These are phyloP conservation scores for Microcebus lehilahytsara DNA, from an alignment of 2,113 vertebrate genomes.

Conservation along the genomic window DNA sequence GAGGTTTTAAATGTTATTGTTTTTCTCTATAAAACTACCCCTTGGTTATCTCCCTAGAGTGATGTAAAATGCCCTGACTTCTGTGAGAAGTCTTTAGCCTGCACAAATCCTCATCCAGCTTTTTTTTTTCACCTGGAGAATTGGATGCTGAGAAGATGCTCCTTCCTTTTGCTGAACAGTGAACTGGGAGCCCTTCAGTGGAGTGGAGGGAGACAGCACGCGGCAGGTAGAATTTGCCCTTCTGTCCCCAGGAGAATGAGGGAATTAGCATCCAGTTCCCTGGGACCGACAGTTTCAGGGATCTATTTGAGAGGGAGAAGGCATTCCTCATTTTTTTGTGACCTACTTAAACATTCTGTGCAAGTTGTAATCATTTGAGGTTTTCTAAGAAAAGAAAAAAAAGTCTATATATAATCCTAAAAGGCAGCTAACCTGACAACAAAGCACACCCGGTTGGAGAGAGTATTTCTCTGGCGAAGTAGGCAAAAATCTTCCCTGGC, in stretches of 20 bases:
- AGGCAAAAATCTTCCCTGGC: not conserved
- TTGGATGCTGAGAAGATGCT: slow-evolving; percentile 48
- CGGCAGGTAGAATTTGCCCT: not conserved
- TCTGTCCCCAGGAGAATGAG: not conserved
- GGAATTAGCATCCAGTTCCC: not conserved
- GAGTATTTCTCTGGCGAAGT: slow-evolving; percentile 18
- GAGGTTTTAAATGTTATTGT: slow-evolving; percentile 8
- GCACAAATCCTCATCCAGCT: not conserved
- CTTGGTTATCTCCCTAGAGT: slow-evolving; percentile 11
- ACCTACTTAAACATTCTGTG: slow-evolving; percentile 49
- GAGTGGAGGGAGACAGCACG: not conserved
- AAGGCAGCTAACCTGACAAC: slow-evolving; percentile 46
- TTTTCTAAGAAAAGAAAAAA: slow-evolving; percentile 60
- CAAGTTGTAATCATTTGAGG: slow-evolving; percentile 57
- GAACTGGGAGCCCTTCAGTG: not conserved
- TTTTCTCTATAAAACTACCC: not conserved
- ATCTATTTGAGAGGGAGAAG: slow-evolving; percentile 44
- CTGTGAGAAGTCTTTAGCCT: not conserved
- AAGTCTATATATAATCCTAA: slow-evolving; percentile 51
- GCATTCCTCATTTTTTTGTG: slow-evolving; percentile 40
- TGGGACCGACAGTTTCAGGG: slow-evolving; percentile 2
- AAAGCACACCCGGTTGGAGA: slow-evolving; percentile 5
- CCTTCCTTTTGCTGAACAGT: not conserved
- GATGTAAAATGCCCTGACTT: not conserved
- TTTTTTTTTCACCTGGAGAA: slow-evolving; percentile 54